Conservation (phyloP, 2,888 invertebrate species). For the Pristionchus arcanus region DNA sequence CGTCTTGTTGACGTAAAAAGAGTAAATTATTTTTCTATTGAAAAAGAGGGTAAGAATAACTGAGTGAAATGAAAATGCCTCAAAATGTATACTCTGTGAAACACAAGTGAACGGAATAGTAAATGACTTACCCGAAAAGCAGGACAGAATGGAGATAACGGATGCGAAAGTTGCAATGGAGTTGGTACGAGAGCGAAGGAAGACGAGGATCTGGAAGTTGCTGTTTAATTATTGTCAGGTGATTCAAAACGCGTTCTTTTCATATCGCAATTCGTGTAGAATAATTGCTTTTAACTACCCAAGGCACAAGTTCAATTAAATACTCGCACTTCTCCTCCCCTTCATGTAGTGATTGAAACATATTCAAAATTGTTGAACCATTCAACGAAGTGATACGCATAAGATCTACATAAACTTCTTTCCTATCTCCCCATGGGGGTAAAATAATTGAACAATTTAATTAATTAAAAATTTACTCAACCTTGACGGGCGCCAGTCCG, state of each 20-base stretch:
- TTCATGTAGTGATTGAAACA: background rate
- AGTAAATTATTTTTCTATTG: background rate
- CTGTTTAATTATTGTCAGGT: too few relatives aligned
- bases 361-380: background rate
- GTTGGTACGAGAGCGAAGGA: background rate
- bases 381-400: too few relatives aligned
- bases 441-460: too few relatives aligned
- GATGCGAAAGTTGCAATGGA: conserved; percentile 22
- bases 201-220: background rate
- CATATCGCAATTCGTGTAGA: too few relatives aligned
- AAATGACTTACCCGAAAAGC: conserved; percentile 17
- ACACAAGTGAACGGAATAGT: background rate
- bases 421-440: too few relatives aligned
- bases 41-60: background rate
- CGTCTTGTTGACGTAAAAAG: too few relatives aligned
- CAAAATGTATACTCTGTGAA: background rate
- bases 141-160: conserved; percentile 34
- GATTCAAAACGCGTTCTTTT: background rate
- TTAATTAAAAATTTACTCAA: background rate
- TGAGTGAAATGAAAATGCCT: too few relatives aligned
- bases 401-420: too few relatives aligned
- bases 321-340: too few relatives aligned
- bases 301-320: too few relatives aligned
- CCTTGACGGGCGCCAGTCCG: conserved; percentile 19
- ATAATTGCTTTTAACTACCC: too few relatives aligned